These are phyloP conservation scores for Yponomeuta plumbellus DNA, from an alignment of 2,888 invertebrate species.

Conservation along the genomic window DNA sequence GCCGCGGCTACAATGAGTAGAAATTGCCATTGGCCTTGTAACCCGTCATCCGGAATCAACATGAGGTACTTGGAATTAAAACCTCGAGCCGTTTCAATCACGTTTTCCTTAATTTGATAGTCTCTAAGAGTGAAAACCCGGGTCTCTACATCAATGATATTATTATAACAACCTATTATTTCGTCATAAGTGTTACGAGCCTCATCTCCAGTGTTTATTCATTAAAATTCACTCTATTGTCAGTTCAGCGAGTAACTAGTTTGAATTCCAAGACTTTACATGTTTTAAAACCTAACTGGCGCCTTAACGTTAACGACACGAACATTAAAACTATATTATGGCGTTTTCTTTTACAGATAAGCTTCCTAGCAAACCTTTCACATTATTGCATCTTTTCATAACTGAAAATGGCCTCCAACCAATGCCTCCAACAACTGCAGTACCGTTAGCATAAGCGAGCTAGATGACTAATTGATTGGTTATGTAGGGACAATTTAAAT, in stretches of 20 bases:
- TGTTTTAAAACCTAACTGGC: background rate
- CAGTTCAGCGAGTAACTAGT: background rate
- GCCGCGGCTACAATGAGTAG: too few species aligned
- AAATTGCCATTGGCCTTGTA: background rate
- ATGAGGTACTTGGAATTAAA: background rate
- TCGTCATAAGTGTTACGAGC: background rate
- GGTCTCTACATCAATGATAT: background rate
- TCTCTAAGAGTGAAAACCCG: background rate
- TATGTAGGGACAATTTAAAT: too few species aligned
- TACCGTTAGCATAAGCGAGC: too few species aligned
- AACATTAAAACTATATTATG: background rate
- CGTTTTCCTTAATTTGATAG: background rate
- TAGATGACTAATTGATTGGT: too few species aligned
- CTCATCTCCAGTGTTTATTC: background rate
- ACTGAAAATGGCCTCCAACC: too few species aligned
- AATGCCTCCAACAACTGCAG: too few species aligned
- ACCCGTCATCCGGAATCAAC: background rate
- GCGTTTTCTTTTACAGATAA: background rate
- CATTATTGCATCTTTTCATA: background rate
- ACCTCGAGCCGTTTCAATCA: background rate
- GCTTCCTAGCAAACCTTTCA: background rate
- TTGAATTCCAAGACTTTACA: background rate
- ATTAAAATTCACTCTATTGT: background rate
- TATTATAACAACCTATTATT: background rate
- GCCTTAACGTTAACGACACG: background rate